Evolutionary conservation across 2,888 invertebrate species (phyloP).

Genomic region (Apotomis betuletana): DNA sequence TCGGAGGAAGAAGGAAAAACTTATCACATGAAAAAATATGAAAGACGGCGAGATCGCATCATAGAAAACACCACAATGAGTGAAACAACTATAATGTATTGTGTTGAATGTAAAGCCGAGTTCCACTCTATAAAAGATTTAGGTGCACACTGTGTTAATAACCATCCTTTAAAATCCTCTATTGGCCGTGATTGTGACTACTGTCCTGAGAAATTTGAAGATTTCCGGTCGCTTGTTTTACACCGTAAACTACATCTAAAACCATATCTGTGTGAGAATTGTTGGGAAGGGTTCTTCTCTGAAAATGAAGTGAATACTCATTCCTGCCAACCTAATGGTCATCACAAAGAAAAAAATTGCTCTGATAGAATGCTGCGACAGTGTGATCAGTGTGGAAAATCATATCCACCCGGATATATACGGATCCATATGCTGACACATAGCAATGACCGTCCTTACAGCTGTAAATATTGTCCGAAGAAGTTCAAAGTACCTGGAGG

Average conservation of each 20-base stretch:
- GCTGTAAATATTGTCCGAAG: constrained; percentile 78
- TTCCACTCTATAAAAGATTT: constrained; percentile 62
- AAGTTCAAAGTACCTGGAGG: constrained; percentile 78
- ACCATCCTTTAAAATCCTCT: constrained; percentile 64
- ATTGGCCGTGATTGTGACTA: constrained; percentile 75
- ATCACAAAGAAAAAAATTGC: constrained; percentile 59
- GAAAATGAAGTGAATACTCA: constrained; percentile 61
- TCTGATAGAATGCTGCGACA: constrained; percentile 64
- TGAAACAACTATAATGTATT: constrained; percentile 59
- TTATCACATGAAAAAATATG: constrained; percentile 49
- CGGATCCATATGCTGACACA: constrained; percentile 78
- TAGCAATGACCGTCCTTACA: constrained; percentile 67
- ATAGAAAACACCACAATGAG: constrained; percentile 48
- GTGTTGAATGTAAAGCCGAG: constrained; percentile 74
- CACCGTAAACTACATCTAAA: constrained; percentile 75
- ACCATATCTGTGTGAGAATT: constrained; percentile 74
- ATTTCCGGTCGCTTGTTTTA: constrained; percentile 70
- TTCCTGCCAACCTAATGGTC: constrained; percentile 64
- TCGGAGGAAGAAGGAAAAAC: constrained; percentile 56
- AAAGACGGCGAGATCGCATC: constrained; percentile 49
- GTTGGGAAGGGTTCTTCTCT: constrained; percentile 75
- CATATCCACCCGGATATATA: constrained; percentile 77
- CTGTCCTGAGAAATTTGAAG: constrained; percentile 77
- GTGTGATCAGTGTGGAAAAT: constrained; percentile 80
- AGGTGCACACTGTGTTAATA: constrained; percentile 66